phyloP scores from a whole-genome alignment of 1,140 invertebrate genomes.

The Zaprionus kolodkinae region DNA sequence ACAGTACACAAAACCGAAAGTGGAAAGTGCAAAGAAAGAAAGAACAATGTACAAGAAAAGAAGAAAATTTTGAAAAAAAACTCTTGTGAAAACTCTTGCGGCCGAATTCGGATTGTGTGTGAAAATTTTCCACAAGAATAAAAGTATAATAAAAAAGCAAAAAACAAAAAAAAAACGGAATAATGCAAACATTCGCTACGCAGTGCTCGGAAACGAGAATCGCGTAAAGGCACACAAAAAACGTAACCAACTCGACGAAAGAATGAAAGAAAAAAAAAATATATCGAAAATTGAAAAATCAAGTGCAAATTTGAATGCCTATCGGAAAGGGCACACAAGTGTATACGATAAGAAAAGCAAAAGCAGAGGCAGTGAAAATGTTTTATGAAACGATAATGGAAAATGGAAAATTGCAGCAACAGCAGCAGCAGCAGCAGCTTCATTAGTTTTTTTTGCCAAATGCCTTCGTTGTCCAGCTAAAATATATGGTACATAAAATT shows the following conservation, averaged over 20 bases:
- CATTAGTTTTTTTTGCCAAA: slow-evolving; percentile 14
- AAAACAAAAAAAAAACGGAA: neutral
- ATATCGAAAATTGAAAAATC: slow-evolving; percentile 13
- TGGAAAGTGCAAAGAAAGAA: slow-evolving; percentile 23
- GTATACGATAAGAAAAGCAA: slow-evolving; percentile 11
- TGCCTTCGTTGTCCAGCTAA: slow-evolving; percentile 50
- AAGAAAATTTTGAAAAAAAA: slow-evolving; percentile 62
- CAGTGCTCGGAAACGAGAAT: slow-evolving; percentile 29
- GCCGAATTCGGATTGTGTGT: slow-evolving; percentile 4
- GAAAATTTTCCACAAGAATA: slow-evolving; percentile 25
- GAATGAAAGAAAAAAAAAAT: slow-evolving; percentile 20
- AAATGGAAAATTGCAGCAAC: slow-evolving; percentile 50
- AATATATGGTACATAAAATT: slow-evolving; percentile 81
- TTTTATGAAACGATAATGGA: no score
- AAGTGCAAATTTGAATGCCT: slow-evolving; percentile 38
- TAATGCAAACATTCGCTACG: slow-evolving; percentile 16
- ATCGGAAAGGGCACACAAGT: slow-evolving; percentile 26
- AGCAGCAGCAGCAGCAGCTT: slow-evolving; percentile 55
- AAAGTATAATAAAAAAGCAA: slow-evolving; percentile 10
- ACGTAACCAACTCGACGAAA: slow-evolving; percentile 40
- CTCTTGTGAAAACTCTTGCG: slow-evolving; percentile 33
- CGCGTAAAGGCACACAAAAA: slow-evolving; percentile 10
- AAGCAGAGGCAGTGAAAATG: slow-evolving; percentile 45
- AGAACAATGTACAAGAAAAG: slow-evolving; percentile 54
- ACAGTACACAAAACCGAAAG: slow-evolving; percentile 40